A percentile compares a stretch with the other conserved stretches of the same genome.
phyloP scores from a whole-genome alignment of 2,797 vertebrate species.

The Bryconaethiops microstoma region DNA sequence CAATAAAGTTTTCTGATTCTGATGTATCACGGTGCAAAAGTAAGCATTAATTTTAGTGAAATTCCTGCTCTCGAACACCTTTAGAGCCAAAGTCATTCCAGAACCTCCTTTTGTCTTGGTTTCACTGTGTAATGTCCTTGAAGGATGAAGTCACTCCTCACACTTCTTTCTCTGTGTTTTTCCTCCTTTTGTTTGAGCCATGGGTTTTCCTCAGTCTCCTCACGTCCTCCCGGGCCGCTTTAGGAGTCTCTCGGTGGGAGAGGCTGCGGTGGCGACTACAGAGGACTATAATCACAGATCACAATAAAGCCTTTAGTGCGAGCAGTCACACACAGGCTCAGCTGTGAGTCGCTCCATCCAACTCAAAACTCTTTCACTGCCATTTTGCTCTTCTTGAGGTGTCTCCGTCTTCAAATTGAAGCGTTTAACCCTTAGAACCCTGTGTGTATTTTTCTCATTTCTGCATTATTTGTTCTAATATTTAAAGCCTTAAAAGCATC shows the following conservation, averaged over 20 bases:
- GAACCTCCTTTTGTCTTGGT: constrained; percentile 28
- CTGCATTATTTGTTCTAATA: too few relatives aligned
- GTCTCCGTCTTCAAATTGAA: background rate
- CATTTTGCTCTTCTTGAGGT: constrained; percentile 33
- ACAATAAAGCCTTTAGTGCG: constrained; percentile 79
- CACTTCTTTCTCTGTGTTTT: constrained; percentile 57
- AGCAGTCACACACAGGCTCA: constrained; percentile 69
- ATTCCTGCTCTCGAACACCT: background rate
- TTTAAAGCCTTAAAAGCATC: too few relatives aligned
- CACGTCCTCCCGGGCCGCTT: constrained; percentile 60
- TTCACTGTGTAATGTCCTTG: constrained; percentile 57
- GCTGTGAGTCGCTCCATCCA: constrained; percentile 71
- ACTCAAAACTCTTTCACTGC: constrained; percentile 47
- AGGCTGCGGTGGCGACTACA: constrained; percentile 74
- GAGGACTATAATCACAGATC: constrained; percentile 82
- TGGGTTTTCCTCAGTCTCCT: constrained; percentile 61
- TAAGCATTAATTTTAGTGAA: too few relatives aligned
- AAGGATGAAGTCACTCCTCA: constrained; percentile 62
- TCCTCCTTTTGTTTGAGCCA: constrained; percentile 69
- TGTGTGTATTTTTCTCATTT: too few relatives aligned
- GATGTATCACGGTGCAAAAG: too few relatives aligned
- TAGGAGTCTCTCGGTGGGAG: constrained; percentile 76
- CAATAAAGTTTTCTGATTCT: too few relatives aligned
- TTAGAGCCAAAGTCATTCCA: background rate
- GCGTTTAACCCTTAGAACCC: too few relatives aligned